Evolutionary conservation across 2,113 vertebrate species (phyloP), one percentile per base, ranked within the genome.

Genomic region (Trematomus loennbergii): DNA sequence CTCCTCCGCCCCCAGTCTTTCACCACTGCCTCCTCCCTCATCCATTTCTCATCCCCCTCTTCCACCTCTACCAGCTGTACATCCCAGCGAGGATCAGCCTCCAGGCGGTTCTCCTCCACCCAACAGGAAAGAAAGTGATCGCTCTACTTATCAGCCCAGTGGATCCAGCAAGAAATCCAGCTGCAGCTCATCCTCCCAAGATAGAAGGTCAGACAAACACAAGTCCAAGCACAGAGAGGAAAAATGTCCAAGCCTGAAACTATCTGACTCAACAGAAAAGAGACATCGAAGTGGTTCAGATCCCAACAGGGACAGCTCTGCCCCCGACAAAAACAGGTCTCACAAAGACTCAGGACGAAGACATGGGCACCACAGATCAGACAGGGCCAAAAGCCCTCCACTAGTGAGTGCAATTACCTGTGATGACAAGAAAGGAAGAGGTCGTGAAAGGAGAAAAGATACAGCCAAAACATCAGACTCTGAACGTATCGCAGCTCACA

Each of bases 321-420:
- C 1, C 25, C 15, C 61, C n/a, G 85, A 87, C 9, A 82, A 81
- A 70, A 84, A 69, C 46, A 65, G 78, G 25, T 75, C 70, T 53
- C 86, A 93, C 83, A 96, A 91, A 88, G 84, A 86, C 17, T 66
- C 87, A 2, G 89, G 87, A 50, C 95, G 88, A 58, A 96, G 94
- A 92, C 81, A 93, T 63, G 94, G 90, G 0, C 79, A 87, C 81
- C 92, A 88, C 81, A 94, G 91, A 75, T 90, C 89, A 70, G 93
- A 93, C 12, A 90, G 91, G 61, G 69, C 68, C 2, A 93, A 84
- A 86, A 94, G 52, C 36, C 86, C 84, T 53, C 67, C 74, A 10
- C 67, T 54, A 54, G 81, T 86, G 13, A 22, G 25, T 1, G 0
- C 46, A 1, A 10, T 45, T 43, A 72, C 64, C 9, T 77, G 33